Percentiles rank a stretch among this genome's conserved stretches.
These are phyloP conservation scores for Sciurus niger DNA, from an alignment of 2,113 vertebrate genomes.

Conservation along the genomic window DNA sequence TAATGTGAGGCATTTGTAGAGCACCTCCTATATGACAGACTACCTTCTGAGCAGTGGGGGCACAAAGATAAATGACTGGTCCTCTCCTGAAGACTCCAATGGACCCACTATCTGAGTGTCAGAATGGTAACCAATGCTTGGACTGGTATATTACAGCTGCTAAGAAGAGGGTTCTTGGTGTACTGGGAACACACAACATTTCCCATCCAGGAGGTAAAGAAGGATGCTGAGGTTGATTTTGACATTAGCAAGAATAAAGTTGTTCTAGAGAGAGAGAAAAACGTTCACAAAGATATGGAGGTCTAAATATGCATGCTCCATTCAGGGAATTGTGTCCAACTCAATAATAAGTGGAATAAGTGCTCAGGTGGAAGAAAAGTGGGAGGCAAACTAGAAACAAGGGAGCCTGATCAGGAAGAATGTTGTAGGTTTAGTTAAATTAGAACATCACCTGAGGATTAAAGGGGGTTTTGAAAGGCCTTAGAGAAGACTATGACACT, in stretches of 20 bases:
- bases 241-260: background rate
- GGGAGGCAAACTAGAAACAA: background rate
- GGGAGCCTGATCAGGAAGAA: background rate
- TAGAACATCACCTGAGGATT: conserved; percentile 6
- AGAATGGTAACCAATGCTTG: background rate
- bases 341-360: background rate
- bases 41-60: background rate
- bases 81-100: background rate
- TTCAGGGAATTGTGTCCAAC: background rate
- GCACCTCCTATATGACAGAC: background rate
- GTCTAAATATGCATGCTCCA: too few relatives aligned
- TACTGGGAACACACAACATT: background rate
- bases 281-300: background rate
- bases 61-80: background rate
- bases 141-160: background rate
- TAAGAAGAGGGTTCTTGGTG: background rate
- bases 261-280: background rate
- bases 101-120: background rate
- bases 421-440: background rate
- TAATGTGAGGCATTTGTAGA: background rate
- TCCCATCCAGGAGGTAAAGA: background rate
- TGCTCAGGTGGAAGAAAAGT: background rate
- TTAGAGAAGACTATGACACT: background rate
- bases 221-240: background rate
- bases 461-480: background rate